Evolutionary conservation across 2,888 invertebrate species (phyloP), one percentile per base, ranked within the genome.

Genomic region (Parthenolecanium corni): DNA sequence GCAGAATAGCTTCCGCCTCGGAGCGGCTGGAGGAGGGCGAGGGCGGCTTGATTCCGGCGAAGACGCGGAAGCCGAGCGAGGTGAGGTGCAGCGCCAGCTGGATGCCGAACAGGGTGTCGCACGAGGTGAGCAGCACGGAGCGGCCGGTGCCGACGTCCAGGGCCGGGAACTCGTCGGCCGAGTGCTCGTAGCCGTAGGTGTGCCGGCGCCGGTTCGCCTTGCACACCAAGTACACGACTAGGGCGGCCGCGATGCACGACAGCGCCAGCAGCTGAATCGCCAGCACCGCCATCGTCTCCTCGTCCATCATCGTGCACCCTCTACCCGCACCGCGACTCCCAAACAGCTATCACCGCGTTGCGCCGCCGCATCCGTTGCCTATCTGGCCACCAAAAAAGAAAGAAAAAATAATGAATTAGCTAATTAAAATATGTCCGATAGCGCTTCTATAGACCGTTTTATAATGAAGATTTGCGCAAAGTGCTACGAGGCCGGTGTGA

Each of bases 201-300:
- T 66, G 66, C 24, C 52, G 64, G 23, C 67, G 62, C 44, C 65
- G 25, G 47, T 63, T 40, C 62, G 53, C 64, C 74, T 87, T 87
- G 73, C 86, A 80, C 68, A 88, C 76, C 68, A 89, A 75, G 72
- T 89, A 89, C 68, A 87, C 76, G 67, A 89, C 77, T 68, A 89
- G 78, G 31, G 87, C 88, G n/a, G 86, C 86, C 47, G 86, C 89
- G 69, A 89, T 87, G 65, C 85, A 86, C 75, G 86, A 86, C 53
- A 89, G 77, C 24, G 88, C 88, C 66, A 87, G 80, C 70, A 89
- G 77, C 75, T 89, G 89, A 71, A 89, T 80, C 69, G 86, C 85
- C 73, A 89, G 77, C 38, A 87, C 83, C 71, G 87, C 76, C 76
- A 85, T 86, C 70, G 87, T 88, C 71, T 86, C 84, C 71, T 85